Conservation (phyloP, 2,113 vertebrate species). For the Cepphus grylle region DNA sequence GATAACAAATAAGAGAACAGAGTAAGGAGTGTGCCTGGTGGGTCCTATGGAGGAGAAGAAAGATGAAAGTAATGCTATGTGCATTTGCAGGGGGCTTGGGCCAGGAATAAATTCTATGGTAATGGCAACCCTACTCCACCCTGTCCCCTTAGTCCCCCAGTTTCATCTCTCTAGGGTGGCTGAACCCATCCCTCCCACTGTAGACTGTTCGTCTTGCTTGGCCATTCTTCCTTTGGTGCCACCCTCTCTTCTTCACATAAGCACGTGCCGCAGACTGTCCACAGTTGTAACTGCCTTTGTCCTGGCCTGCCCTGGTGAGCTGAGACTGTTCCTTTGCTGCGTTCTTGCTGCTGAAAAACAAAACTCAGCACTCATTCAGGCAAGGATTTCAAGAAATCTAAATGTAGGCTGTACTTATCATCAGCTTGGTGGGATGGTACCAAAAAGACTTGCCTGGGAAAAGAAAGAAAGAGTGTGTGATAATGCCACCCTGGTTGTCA, state of each 20-base stretch:
- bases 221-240: neutral
- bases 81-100: neutral
- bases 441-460: neutral
- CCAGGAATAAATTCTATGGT: neutral
- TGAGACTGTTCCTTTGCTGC: neutral
- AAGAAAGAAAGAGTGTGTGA: neutral
- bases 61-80: neutral
- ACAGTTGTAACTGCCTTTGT: neutral
- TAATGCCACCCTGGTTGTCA: neutral
- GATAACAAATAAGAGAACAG: neutral
- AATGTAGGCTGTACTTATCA: neutral
- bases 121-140: neutral
- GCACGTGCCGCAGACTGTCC: accelerated
- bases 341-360: neutral
- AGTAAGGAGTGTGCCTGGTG: neutral
- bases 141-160: neutral
- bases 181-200: neutral
- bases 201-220: neutral
- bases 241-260: neutral
- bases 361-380: neutral
- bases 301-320: neutral
- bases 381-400: neutral
- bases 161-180: neutral
- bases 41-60: neutral
- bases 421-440: neutral